phyloP scores from a whole-genome alignment of 2,797 vertebrate genomes.

The Glyptemys insculpta region DNA sequence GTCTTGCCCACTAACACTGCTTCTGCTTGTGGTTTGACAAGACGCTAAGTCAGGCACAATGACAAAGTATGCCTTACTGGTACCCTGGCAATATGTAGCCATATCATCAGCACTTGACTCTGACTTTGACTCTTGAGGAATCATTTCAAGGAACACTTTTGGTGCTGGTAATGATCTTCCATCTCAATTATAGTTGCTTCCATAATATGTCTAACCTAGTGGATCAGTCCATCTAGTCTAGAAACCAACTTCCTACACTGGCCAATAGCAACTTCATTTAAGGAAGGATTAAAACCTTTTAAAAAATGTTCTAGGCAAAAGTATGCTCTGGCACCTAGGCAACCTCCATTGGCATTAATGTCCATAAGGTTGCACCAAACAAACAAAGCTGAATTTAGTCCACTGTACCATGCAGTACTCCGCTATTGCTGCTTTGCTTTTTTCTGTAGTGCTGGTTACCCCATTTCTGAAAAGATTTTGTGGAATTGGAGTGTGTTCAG shows the following conservation, averaged over 20 bases:
- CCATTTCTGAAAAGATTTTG: not conserved
- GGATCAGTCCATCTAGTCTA: not conserved
- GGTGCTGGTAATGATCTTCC: not conserved
- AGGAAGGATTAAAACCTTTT: not conserved
- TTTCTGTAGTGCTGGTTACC: not conserved
- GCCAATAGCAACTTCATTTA: not conserved
- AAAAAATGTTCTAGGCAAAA: not conserved
- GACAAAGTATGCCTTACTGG: not conserved
- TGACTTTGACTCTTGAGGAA: not conserved
- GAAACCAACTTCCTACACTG: not conserved
- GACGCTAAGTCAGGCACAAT: not conserved
- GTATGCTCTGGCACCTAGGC: not conserved
- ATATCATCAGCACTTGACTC: fast-evolving
- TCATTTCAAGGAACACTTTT: not conserved
- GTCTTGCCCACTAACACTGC: not conserved
- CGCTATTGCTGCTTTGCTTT: not conserved
- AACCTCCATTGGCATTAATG: not conserved
- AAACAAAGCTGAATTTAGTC: not conserved
- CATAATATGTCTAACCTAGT: fast-evolving
- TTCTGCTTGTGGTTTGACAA: not conserved
- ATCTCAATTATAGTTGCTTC: not conserved
- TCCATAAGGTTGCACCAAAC: not conserved
- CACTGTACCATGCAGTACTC: not conserved
- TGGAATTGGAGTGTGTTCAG: not conserved
- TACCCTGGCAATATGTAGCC: not conserved